Conservation (phyloP, 2,888 invertebrate species). For the Andrena bucephala region DNA sequence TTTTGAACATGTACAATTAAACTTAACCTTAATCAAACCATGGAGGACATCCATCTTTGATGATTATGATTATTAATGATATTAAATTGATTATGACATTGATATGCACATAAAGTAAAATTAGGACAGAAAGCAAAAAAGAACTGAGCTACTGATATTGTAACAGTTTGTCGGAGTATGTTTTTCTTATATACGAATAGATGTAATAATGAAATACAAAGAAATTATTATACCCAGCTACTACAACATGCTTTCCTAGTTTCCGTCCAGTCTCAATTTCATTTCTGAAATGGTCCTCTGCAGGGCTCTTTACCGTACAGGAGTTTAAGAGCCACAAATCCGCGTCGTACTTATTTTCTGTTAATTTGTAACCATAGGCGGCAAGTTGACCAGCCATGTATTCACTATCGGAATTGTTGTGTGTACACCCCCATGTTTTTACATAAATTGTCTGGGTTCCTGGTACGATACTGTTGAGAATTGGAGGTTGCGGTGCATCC, state of each 20-base stretch:
- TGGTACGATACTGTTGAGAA: slow-evolving; percentile 84
- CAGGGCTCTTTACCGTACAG: slow-evolving; percentile 99
- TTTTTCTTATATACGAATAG: too few relatives aligned
- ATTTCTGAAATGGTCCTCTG: slow-evolving; percentile 98
- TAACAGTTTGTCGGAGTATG: too few relatives aligned
- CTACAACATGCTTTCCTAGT: slow-evolving; percentile 93
- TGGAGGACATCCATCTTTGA: too few relatives aligned
- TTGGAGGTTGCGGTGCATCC: slow-evolving; percentile 66
- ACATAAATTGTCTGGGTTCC: slow-evolving; percentile 89
- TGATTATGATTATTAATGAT: too few relatives aligned
- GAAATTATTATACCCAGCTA: slow-evolving; percentile 90
- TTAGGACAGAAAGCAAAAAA: too few relatives aligned
- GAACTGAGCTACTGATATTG: too few relatives aligned
- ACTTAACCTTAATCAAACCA: too few relatives aligned
- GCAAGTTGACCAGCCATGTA: slow-evolving; percentile 99
- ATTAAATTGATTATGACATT: too few relatives aligned
- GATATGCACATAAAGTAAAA: too few relatives aligned
- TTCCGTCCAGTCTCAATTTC: slow-evolving; percentile 92
- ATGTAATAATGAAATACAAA: not conserved
- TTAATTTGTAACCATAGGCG: slow-evolving; percentile 94
- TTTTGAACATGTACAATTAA: too few relatives aligned
- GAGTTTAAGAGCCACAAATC: slow-evolving; percentile 98
- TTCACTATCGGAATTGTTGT: slow-evolving; percentile 98
- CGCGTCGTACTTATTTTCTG: slow-evolving; percentile 92
- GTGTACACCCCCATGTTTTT: slow-evolving; percentile 99